Conservation (phyloP, 2,113 vertebrate genomes). For the Orthonyx spaldingii region DNA sequence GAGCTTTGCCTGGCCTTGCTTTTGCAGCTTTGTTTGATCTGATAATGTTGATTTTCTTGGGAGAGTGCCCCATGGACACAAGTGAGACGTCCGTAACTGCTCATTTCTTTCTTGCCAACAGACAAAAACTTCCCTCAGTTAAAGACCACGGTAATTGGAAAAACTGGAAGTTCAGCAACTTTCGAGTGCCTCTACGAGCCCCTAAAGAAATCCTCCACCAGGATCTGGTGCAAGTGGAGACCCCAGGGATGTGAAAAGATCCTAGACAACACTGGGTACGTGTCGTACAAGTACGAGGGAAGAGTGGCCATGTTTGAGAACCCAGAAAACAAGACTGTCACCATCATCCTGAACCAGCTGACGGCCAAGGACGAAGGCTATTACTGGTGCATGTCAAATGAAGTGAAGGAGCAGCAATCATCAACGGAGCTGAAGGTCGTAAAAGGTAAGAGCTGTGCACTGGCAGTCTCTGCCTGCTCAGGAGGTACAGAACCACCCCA, state of each 20-base stretch:
- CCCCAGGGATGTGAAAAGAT: background rate
- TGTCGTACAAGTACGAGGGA: background rate
- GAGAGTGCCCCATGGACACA: rapidly evolving
- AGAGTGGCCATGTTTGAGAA: constrained; percentile 36
- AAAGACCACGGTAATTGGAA: background rate
- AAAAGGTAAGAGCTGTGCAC: background rate
- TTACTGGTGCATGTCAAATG: constrained; percentile 69
- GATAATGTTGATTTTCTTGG: background rate
- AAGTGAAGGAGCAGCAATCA: background rate
- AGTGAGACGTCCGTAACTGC: rapidly evolving
- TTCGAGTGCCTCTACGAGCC: constrained; percentile 52
- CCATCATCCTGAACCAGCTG: constrained; percentile 67
- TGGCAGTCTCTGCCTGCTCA: background rate
- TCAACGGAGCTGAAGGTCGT: constrained; percentile 44
- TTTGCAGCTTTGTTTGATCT: background rate
- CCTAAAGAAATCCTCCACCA: background rate
- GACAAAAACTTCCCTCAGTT: background rate
- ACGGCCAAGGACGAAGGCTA: constrained; percentile 27
- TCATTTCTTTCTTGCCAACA: background rate
- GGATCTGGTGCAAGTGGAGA: constrained; percentile 67
- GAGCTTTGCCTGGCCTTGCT: background rate
- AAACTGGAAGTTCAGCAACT: constrained; percentile 51
- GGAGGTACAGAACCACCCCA: background rate
- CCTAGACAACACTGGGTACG: background rate
- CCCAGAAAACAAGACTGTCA: background rate